Evolutionary conservation across 2,113 vertebrate species (phyloP), one percentile per base, ranked within the genome.

Genomic region (Ammodytes dubius): DNA sequence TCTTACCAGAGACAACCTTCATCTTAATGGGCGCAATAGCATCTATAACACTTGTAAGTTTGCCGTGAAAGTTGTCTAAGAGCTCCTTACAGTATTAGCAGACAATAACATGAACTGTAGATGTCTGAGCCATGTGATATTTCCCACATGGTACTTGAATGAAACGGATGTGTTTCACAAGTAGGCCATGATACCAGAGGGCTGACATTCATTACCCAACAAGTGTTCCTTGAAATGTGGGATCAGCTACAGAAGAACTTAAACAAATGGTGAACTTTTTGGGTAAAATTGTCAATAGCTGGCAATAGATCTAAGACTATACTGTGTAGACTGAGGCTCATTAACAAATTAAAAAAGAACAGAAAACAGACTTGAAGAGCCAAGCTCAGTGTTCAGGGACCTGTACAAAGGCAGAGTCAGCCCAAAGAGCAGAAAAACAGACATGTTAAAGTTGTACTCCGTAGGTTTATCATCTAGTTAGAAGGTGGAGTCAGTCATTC

Each of bases 291-390:
- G 19, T 39, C 45, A 42, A 47, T n/a, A 63, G 39, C 67, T 75
- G 70, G 74, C 42, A 39, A 17, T 0, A 13, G n/a, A 79, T 82
- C 8, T 13, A 6, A 63, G 39, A 54, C 64, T 27, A 27, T 27
- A 27, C 12, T 40, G 37, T 49, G 40, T n/a, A 58, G 15, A 13
- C 74, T 43, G 45, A 67, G 7, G 27, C 52, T 60, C 49, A 85
- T 82, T 58, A 77, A 60, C 27, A 77, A 43, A 27, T 27, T 27
- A 68, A 47, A 19, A 63, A 45, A 54, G 58, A 47, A 50, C 37
- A 40, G 27, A 2, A 27, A 66, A 66, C 17, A 54, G n/a, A 74
- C 37, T 58, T 40, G 19, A 49, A 54, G 14, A 54, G 37, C 27
- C 27, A 27, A 27, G 27, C 27, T 1, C 27, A 27, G 27, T 27